Evolutionary conservation across 2,797 vertebrate genomes (phyloP).

Genomic region (Sphaeramia orbicularis): DNA sequence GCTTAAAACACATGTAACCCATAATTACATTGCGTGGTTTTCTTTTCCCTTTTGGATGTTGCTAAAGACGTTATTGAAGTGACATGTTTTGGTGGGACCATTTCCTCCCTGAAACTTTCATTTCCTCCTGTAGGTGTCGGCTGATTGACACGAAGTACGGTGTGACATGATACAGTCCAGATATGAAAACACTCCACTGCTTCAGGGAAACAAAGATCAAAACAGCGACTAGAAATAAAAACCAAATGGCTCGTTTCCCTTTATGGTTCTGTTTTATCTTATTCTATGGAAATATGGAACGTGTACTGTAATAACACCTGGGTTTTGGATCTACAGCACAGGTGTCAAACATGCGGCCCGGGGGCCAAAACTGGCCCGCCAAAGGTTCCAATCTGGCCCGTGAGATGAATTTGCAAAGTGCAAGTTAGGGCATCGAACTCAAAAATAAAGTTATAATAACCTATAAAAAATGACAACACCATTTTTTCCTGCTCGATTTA

Average conservation of each 20-base stretch:
- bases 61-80: background rate
- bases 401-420: too few species aligned
- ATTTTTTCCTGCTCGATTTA: too few species aligned
- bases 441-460: too few species aligned
- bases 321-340: too few species aligned
- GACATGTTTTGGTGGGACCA: slow-evolving; percentile 11
- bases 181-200: slow-evolving; percentile 5
- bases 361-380: too few species aligned
- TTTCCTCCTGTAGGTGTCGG: slow-evolving; percentile 24
- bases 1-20: background rate
- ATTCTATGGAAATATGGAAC: too few species aligned
- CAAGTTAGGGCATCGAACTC: too few species aligned
- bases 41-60: background rate
- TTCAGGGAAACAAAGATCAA: slow-evolving; percentile 4
- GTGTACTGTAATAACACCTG: too few species aligned
- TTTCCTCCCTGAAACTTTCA: slow-evolving; percentile 24
- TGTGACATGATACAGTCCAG: slow-evolving; percentile 17
- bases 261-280: background rate
- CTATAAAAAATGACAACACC: too few species aligned
- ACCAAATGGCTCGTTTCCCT: background rate
- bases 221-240: slow-evolving; percentile 10
- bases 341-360: too few species aligned
- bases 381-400: too few species aligned
- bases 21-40: background rate
- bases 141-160: slow-evolving; percentile 33